These are phyloP conservation scores for Priocnemis perturbator DNA, from an alignment of 2,888 invertebrate species.

Conservation along the genomic window DNA sequence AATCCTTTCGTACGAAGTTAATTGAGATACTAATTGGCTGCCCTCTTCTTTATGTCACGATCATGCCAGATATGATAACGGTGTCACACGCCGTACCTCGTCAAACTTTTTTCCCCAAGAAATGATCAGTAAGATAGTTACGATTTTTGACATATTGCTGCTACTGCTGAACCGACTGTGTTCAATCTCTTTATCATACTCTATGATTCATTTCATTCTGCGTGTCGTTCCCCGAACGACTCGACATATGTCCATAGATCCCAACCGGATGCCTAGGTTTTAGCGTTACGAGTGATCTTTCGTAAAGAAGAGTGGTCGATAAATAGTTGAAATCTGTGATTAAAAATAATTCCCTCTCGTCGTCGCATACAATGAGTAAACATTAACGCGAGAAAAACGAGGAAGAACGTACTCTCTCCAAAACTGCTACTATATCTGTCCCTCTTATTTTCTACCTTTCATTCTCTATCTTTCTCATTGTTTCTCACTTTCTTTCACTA, in stretches of 20 bases:
- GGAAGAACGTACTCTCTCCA: conserved; percentile 45
- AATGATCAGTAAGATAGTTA: too few species aligned
- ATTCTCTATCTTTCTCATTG: conserved; percentile 22
- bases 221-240: too few species aligned
- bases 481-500: conserved; percentile 10
- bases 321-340: conserved; percentile 7
- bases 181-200: too few species aligned
- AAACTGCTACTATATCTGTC: conserved; percentile 14
- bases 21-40: conserved; percentile 22
- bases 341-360: conserved; percentile 6
- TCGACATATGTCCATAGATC: too few species aligned
- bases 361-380: neutral
- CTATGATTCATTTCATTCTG: too few species aligned
- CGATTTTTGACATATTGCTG: too few species aligned
- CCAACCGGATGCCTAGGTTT: too few species aligned
- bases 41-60: conserved; percentile 49
- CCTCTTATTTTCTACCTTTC: conserved; percentile 20
- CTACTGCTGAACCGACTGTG: too few species aligned
- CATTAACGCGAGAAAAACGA: conserved; percentile 54
- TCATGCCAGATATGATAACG: conserved; percentile 6
- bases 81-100: too few species aligned
- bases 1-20: conserved; percentile 38
- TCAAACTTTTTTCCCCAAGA: neutral
- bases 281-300: conserved; percentile 18
- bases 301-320: conserved; percentile 41